phyloP scores from a whole-genome alignment of 2,888 invertebrate genomes.

The Euspilapteryx auroguttella region DNA sequence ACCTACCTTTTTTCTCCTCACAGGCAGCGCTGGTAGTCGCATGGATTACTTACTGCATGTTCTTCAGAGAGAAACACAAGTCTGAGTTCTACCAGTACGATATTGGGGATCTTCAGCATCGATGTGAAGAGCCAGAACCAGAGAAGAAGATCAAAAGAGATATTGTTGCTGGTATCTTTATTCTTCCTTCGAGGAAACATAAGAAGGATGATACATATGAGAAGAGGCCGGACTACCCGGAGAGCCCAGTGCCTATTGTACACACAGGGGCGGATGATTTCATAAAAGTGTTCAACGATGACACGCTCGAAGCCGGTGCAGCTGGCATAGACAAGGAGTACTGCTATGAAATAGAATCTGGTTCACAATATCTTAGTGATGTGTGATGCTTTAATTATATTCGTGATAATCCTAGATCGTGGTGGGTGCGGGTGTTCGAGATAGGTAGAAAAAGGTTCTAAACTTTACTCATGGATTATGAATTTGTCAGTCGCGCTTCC shows the following conservation, averaged over 20 bases:
- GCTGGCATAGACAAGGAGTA: conserved; percentile 24
- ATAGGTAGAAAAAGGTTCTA: too few species aligned
- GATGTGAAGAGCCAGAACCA: conserved; percentile 18
- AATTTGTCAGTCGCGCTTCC: too few species aligned
- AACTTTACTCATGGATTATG: too few species aligned
- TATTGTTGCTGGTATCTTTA: conserved; percentile 28
- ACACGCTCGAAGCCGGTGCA: conserved; percentile 13
- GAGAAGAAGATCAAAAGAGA: conserved; percentile 18
- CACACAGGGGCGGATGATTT: conserved; percentile 26
- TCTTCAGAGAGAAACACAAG: conserved; percentile 36
- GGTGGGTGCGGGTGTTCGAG: too few species aligned
- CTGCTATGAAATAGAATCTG: conserved; percentile 28
- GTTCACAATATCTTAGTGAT: conserved; percentile 23
- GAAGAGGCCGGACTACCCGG: conserved; percentile 43
- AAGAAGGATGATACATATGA: conserved; percentile 26
- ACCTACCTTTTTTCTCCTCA: conserved; percentile 7
- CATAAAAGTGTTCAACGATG: conserved; percentile 28
- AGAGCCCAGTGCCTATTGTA: conserved; percentile 23
- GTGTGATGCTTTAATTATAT: conserved; percentile 16
- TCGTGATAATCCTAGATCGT: too few species aligned
- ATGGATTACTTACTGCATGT: conserved; percentile 50
- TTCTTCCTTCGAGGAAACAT: conserved; percentile 30
- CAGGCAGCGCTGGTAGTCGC: conserved; percentile 33
- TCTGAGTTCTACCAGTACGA: conserved; percentile 29
- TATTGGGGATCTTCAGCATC: conserved; percentile 26